Conservation (phyloP, 2,888 invertebrate species). For the Taphrorychus bicolor region DNA sequence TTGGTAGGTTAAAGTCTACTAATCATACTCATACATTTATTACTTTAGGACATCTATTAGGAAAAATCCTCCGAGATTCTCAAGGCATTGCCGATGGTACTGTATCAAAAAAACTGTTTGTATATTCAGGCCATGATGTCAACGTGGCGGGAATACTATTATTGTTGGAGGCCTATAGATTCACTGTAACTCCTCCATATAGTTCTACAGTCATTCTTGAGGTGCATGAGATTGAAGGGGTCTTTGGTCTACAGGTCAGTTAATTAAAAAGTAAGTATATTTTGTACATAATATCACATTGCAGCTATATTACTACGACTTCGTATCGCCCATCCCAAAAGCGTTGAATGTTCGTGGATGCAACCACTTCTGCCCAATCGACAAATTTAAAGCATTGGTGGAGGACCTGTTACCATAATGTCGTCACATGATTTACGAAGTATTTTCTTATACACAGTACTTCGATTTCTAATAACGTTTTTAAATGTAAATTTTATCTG, state of each 20-base stretch:
- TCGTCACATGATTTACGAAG: no score
- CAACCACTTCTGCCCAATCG: slow-evolving; percentile 15
- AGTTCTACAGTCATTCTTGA: slow-evolving; percentile 42
- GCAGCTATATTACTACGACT: slow-evolving; percentile 44
- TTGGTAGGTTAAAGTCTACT: background rate
- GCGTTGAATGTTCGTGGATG: slow-evolving; percentile 18
- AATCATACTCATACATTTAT: background rate
- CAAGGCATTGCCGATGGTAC: slow-evolving; percentile 22
- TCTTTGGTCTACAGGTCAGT: slow-evolving; percentile 35
- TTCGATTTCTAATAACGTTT: no score
- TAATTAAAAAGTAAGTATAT: no score
- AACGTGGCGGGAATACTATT: slow-evolving; percentile 37
- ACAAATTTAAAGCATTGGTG: background rate
- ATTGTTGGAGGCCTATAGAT: slow-evolving; percentile 29
- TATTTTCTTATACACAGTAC: no score
- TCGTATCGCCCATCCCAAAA: slow-evolving; percentile 21
- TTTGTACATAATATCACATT: no score
- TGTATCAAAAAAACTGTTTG: slow-evolving; percentile 38
- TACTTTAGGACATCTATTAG: slow-evolving; percentile 31
- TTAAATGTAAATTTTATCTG: no score
- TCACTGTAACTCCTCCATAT: slow-evolving; percentile 38
- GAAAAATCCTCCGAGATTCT: slow-evolving; percentile 38
- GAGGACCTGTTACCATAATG: slow-evolving; percentile 13
- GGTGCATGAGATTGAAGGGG: slow-evolving; percentile 39
- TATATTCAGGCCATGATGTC: slow-evolving; percentile 45